Percentiles rank a stretch among this genome's conserved stretches.
Conservation (phyloP, 2,797 vertebrate species). For the Megalops cyprinoides region DNA sequence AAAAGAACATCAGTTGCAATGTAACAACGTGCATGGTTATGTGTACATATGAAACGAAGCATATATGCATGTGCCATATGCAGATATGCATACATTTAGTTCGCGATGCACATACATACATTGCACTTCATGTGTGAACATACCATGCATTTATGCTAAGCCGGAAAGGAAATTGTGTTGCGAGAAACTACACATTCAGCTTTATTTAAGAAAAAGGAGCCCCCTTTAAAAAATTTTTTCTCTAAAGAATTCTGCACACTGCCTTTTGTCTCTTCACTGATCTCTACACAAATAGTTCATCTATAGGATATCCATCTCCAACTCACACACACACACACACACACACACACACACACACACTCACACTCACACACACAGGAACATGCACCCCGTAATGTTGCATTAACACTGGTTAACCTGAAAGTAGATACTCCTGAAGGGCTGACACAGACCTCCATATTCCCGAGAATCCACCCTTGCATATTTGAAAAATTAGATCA, state of each 20-base stretch:
- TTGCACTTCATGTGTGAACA: not conserved
- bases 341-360: not conserved
- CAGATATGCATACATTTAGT: too few species aligned
- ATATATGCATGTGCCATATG: not conserved
- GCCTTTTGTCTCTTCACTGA: slow-evolving; percentile 42
- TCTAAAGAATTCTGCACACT: not conserved
- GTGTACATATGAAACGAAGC: not conserved
- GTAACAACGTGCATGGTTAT: not conserved
- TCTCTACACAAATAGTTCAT: slow-evolving; percentile 49
- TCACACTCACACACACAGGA: not conserved
- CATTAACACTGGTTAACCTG: slow-evolving; percentile 13
- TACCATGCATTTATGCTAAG: not conserved
- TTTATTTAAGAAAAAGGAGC: not conserved
- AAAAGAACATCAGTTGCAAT: slow-evolving; percentile 14
- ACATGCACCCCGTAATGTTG: not conserved
- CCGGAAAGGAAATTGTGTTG: not conserved
- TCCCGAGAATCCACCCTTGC: slow-evolving; percentile 33
- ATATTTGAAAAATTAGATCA: slow-evolving; percentile 39
- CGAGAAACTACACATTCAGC: not conserved
- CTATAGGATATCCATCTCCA: slow-evolving; percentile 49
- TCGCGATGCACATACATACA: not conserved
- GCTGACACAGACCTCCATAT: slow-evolving; percentile 24
- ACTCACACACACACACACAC: not conserved
- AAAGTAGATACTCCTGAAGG: slow-evolving; percentile 42
- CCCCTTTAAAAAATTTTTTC: not conserved